phyloP scores from a whole-genome alignment of 2,888 invertebrate species.

The Euspilapteryx auroguttella region DNA sequence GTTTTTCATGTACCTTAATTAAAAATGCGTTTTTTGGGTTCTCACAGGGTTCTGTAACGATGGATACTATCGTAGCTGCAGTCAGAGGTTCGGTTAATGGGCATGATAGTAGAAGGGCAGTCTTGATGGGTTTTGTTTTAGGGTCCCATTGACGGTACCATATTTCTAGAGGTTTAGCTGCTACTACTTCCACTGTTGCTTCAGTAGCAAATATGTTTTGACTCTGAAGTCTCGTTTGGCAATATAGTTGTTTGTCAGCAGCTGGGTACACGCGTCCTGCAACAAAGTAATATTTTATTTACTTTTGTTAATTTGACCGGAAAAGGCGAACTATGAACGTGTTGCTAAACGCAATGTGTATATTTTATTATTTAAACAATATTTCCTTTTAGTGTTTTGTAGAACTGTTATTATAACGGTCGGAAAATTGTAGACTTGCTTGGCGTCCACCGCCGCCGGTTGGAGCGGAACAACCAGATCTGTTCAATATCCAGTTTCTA shows the following conservation, averaged over 20 bases:
- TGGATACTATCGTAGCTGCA: slow-evolving; percentile 37
- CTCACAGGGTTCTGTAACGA: slow-evolving; percentile 54
- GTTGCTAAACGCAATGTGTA: too few species aligned
- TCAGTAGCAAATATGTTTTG: slow-evolving; percentile 14
- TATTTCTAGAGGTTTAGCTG: slow-evolving; percentile 61
- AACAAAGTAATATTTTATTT: too few species aligned
- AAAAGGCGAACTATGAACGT: too few species aligned
- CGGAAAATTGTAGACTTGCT: too few species aligned
- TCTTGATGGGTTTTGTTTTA: slow-evolving; percentile 35
- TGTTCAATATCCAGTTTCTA: too few species aligned
- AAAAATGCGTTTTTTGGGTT: slow-evolving; percentile 37
- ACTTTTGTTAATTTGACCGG: too few species aligned
- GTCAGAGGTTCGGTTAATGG: slow-evolving; percentile 49
- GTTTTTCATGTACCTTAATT: slow-evolving; percentile 14
- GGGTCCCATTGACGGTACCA: slow-evolving; percentile 67
- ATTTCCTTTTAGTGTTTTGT: too few species aligned
- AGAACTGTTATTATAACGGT: too few species aligned
- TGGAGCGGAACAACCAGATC: too few species aligned
- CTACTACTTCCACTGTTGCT: slow-evolving; percentile 52
- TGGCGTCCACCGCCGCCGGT: too few species aligned
- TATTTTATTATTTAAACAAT: too few species aligned
- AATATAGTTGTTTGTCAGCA: slow-evolving; percentile 46
- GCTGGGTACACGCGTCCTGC: slow-evolving; percentile 37
- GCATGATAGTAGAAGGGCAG: slow-evolving; percentile 66
- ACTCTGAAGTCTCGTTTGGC: slow-evolving; percentile 40